Percentiles rank a stretch among this genome's conserved stretches.
These are phyloP conservation scores for Muraenolepis orangiensis DNA, from an alignment of 2,797 vertebrate species.

Conservation along the genomic window DNA sequence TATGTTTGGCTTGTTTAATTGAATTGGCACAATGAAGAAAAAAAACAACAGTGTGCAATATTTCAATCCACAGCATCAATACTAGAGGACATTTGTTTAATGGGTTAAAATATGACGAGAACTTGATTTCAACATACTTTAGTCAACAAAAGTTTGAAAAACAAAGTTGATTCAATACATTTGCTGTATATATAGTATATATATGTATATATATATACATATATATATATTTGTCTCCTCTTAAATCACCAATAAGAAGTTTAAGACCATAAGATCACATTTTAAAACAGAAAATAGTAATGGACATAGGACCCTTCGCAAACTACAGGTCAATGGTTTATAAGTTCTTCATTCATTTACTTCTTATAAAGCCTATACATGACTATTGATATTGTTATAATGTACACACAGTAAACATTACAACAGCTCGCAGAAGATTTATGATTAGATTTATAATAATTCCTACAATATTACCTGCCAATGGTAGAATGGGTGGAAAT, in stretches of 20 bases:
- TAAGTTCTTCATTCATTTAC: not conserved
- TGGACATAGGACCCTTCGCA: constrained; percentile 24
- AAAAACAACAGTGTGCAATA: not conserved
- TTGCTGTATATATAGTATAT: not conserved
- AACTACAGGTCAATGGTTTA: constrained; percentile 30
- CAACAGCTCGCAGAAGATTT: not conserved
- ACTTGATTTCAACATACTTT: not conserved
- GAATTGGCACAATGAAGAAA: not conserved
- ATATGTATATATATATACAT: too few species aligned
- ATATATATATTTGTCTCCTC: too few species aligned
- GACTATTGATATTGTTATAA: not conserved
- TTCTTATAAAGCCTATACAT: not conserved
- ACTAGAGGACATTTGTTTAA: not conserved
- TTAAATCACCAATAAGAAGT: constrained; percentile 50
- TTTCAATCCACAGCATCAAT: not conserved
- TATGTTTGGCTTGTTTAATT: too few species aligned
- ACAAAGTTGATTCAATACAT: too few species aligned
- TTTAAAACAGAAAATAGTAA: constrained; percentile 57
- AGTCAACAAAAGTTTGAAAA: not conserved
- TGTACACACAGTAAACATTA: too few species aligned
- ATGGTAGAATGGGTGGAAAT: not conserved
- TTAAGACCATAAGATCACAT: constrained; percentile 41
- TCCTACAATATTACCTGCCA: not conserved
- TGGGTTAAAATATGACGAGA: too few species aligned
- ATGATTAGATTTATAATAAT: not conserved